Base-by-base conservation (phyloP, 2,113 vertebrate genomes). In the Apodemus sylvaticus region DNA sequence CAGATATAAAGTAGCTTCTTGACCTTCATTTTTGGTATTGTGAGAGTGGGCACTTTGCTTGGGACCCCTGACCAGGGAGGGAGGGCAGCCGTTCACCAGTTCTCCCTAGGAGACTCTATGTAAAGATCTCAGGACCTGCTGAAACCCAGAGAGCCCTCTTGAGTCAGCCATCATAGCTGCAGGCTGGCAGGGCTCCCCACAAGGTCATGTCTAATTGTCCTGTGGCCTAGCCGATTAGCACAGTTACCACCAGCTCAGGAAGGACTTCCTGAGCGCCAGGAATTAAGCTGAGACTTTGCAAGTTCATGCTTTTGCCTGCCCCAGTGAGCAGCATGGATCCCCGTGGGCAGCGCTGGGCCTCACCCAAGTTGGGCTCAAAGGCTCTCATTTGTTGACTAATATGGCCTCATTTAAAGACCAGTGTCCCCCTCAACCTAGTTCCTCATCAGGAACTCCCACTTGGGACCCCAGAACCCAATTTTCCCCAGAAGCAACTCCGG, bases 251-350 rank as follows among this genome's bases (percentile, higher is more conserved):
- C 92, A 86, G 96, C 94, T 92, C 92, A 3, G 97, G 93, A 78
- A 93, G 76, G 85, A 60, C 92, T 7, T 7, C 60, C 85, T 4
- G 58, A 91, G 92, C 1, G 86, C 97, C 96, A 97, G 95, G 94
- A 97, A 87, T 58, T 97, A 96, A 97, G 96, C 95, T 3, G 53
- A 92, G 96, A 91, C 94, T 97, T 98, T 94, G 95, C 97, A 97
- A 95, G 97, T 90, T 39, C 81, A 5, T 95, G 90, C 93, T 82
- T 83, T 5, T 11, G 60, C 95, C 78, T 42, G 86, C 31, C 93
- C 86, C 78, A 0, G 82, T 53, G 2, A 55, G 82, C 70, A 45
- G 0, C 81, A 2, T 0, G 90, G 92, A 8, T 14, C 0, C 93
- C 87, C 81, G 4, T 17, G 89, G 93, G 94, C 93, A 66, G 82